Evolutionary conservation across 2,113 vertebrate species (phyloP).

Genomic region (Apteryx owenii): DNA sequence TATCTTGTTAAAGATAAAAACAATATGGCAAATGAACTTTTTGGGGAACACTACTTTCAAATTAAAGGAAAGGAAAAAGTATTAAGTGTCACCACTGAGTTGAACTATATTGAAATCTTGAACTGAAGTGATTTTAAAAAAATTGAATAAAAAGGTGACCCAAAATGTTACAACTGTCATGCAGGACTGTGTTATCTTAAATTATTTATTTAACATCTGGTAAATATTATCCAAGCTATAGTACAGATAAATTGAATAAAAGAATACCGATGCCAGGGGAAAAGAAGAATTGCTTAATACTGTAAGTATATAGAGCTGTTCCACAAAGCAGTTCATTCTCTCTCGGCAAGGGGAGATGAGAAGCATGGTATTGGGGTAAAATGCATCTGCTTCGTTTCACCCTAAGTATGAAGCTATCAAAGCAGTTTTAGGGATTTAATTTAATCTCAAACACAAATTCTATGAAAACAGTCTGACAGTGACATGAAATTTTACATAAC

Average conservation of each 20-base stretch:
- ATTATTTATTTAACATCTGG: constrained; percentile 81
- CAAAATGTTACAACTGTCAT: constrained; percentile 68
- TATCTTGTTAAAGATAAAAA: constrained; percentile 79
- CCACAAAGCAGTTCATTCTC: constrained; percentile 71
- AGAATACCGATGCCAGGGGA: constrained; percentile 70
- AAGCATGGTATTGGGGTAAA: constrained; percentile 63
- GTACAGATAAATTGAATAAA: constrained; percentile 76
- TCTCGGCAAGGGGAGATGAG: constrained; percentile 57
- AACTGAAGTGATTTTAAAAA: constrained; percentile 47
- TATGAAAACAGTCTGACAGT: constrained; percentile 69
- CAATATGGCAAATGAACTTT: constrained; percentile 72
- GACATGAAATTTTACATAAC: constrained; percentile 75
- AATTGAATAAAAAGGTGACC: constrained; percentile 69
- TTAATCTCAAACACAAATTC: constrained; percentile 71
- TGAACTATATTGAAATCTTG: constrained; percentile 67
- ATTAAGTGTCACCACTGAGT: constrained; percentile 59
- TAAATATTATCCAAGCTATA: constrained; percentile 74
- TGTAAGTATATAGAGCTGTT: constrained; percentile 71
- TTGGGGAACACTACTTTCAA: constrained; percentile 64
- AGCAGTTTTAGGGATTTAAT: constrained; percentile 62
- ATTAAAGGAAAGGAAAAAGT: constrained; percentile 62
- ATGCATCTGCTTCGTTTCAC: constrained; percentile 77
- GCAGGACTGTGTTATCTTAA: constrained; percentile 61
- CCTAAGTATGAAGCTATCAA: constrained; percentile 74
- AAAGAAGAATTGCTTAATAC: constrained; percentile 72